Conservation (phyloP, 2,113 vertebrate genomes). For the Eublepharis macularius region DNA sequence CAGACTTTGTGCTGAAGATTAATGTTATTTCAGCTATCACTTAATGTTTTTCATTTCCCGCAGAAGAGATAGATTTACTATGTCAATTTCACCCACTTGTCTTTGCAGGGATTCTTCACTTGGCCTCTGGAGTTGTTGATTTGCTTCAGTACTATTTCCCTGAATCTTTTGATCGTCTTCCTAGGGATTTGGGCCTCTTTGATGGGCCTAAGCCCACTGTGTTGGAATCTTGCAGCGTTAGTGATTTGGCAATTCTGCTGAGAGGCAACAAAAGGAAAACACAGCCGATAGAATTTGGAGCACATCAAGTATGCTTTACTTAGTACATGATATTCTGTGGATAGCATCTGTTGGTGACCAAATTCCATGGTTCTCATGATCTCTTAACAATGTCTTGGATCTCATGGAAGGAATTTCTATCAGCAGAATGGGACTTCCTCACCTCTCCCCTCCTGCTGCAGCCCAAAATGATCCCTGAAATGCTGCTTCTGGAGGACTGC, state of each 20-base stretch:
- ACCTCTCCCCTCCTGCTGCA: too few species aligned
- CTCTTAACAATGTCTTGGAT: background rate
- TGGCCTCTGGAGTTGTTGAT: constrained; percentile 83
- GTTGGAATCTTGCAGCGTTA: constrained; percentile 82
- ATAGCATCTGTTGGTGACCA: constrained; percentile 17
- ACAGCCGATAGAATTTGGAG: constrained; percentile 85
- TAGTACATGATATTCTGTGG: constrained; percentile 2
- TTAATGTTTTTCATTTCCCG: background rate
- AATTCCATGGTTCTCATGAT: background rate
- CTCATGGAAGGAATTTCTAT: too few species aligned
- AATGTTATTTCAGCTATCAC: background rate
- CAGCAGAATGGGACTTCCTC: too few species aligned
- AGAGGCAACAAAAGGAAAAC: constrained; percentile 84
- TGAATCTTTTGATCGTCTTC: constrained; percentile 83
- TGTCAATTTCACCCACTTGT: background rate
- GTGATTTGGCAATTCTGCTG: constrained; percentile 82
- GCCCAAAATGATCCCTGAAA: too few species aligned
- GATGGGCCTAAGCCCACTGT: constrained; percentile 79
- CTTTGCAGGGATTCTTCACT: constrained; percentile 75
- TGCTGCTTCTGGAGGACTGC: too few species aligned
- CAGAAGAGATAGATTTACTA: background rate
- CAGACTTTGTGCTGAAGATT: background rate
- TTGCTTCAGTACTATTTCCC: constrained; percentile 83
- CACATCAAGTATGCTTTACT: constrained; percentile 78
- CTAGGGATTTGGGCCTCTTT: constrained; percentile 80